Percentiles rank a stretch among this genome's conserved stretches.
phyloP scores from a whole-genome alignment of 1,140 invertebrate genomes.

The Parasteatoda tepidariorum region DNA sequence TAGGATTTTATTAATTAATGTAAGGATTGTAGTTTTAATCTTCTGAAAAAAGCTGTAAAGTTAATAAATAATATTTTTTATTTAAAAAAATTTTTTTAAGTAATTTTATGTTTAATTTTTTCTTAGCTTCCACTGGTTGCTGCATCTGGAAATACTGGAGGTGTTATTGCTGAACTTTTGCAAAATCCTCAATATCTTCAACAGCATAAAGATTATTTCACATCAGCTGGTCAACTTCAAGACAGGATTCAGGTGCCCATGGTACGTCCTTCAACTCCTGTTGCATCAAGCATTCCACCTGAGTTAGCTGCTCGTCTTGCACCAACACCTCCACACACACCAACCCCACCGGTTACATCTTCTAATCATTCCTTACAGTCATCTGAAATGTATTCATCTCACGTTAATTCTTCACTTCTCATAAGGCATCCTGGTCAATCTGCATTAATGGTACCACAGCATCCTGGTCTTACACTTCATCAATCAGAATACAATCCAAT shows the following conservation, averaged over 20 bases:
- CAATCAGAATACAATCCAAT: constrained; percentile 28
- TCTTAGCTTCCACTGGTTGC: neutral
- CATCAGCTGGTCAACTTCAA: constrained; percentile 48
- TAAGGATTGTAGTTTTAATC: no score
- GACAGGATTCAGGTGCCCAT: constrained; percentile 56
- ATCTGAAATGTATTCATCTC: constrained; percentile 24
- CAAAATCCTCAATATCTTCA: constrained; percentile 65
- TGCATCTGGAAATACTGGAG: constrained; percentile 46
- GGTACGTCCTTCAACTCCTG: constrained; percentile 60
- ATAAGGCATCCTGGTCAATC: constrained; percentile 57
- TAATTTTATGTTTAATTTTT: no score
- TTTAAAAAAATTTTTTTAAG: no score
- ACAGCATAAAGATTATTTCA: constrained; percentile 62
- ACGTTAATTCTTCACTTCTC: constrained; percentile 38
- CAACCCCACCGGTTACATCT: constrained; percentile 57
- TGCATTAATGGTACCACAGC: constrained; percentile 44
- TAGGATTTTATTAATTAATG: no score
- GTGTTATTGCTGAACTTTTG: constrained; percentile 67
- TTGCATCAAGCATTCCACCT: constrained; percentile 50
- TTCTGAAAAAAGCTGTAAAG: no score
- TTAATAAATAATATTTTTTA: no score
- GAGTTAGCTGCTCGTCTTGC: constrained; percentile 58
- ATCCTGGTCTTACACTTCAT: constrained; percentile 55
- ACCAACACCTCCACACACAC: constrained; percentile 60
- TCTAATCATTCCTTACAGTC: constrained; percentile 21